Base-by-base conservation (phyloP, 92 coral and sea anemone genomes). In the Chrysogorgia sp. region DNA sequence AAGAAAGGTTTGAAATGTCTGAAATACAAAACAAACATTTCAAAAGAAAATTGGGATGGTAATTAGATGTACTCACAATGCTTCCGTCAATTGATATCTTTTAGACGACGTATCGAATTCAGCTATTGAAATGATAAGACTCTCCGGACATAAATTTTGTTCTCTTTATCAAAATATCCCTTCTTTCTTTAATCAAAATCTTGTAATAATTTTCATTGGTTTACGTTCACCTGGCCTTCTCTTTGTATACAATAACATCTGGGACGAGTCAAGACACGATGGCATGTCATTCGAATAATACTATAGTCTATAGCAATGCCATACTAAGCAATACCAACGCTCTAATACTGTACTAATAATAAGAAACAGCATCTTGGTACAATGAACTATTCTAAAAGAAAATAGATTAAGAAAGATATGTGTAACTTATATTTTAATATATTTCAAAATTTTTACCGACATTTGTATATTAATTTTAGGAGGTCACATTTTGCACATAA, bases 371-470 rank as follows among this genome's bases (percentile, higher is more conserved):
- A 47, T 6, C 2, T n/a, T 47, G 53, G 15, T 47, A 2, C 53
- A 65, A 3, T 65, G 52, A 65, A 40, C 48, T 65, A 65, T 45
- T 34, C 59, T 49, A 41, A 69, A 69, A 45, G 26, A 22, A 23
- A 23, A 47, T 28, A 47, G 45, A 69, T 59, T 37, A 48, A 49
- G 59, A 72, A 56, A 47, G 59, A 71, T 53, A 30, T 53, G 64
- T 34, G 34, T 33, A 72, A 72, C 64, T 53, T 72, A 72, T 72
- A 72, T 72, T 72, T 72, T 72, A 72, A 72, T 72, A 72, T 72
- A 53, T 72, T 72, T 72, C 79, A 72, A 72, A 53, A 25, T 72
- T 72, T 72, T 53, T 53, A 53, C 79, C 79, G 79, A 72, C 79
- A 53, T 72, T 72, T 72, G 79, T 72, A 72, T 53, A 72, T 72